These are phyloP conservation scores for Pachydiplax longipennis DNA, from an alignment of 2,888 invertebrate genomes.

Conservation along the genomic window DNA sequence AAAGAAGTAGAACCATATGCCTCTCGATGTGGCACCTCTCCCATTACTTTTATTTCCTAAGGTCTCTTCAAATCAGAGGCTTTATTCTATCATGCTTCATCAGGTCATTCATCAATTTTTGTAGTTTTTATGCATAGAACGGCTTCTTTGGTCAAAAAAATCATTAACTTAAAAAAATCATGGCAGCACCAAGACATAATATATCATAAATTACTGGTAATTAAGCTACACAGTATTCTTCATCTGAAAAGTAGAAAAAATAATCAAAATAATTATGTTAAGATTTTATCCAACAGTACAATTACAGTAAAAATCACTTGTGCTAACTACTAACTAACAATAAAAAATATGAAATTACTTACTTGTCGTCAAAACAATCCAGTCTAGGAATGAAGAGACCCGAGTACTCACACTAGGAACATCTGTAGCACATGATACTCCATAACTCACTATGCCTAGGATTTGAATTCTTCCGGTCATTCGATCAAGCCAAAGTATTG, in stretches of 20 bases:
- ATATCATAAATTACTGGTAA: neutral
- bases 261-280: neutral
- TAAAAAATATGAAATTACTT: neutral
- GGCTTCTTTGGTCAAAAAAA: too few relatives aligned
- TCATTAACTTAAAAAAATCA: too few relatives aligned
- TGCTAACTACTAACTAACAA: too few relatives aligned
- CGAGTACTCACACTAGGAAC: constrained; percentile 66
- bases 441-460: constrained; percentile 67
- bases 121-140: too few relatives aligned
- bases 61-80: too few relatives aligned
- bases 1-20: too few relatives aligned
- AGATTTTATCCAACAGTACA: neutral
- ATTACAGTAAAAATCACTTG: neutral
- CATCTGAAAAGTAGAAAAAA: neutral
- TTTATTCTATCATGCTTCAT: too few relatives aligned
- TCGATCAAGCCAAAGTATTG: constrained; percentile 64
- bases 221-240: neutral
- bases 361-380: constrained; percentile 60
- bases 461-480: constrained; percentile 57
- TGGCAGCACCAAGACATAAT: too few relatives aligned
- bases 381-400: constrained; percentile 64
- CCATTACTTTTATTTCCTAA: too few relatives aligned
- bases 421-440: constrained; percentile 63
- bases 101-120: too few relatives aligned
- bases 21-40: too few relatives aligned